phyloP scores from a whole-genome alignment of 2,888 invertebrate species.

The Cephus sareptanus region DNA sequence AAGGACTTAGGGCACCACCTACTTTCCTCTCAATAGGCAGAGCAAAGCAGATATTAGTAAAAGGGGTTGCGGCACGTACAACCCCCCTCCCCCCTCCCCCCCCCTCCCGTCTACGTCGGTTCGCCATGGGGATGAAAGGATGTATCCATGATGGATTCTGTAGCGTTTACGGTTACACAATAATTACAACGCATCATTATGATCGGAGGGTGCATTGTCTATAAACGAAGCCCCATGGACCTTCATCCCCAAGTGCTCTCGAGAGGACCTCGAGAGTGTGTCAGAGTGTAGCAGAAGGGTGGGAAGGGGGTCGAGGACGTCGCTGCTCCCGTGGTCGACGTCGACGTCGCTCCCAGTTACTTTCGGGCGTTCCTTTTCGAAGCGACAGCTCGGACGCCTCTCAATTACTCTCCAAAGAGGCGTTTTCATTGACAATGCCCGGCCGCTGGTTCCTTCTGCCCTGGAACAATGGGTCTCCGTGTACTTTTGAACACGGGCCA shows the following conservation, averaged over 20 bases:
- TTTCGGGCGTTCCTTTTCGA: neutral
- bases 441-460: constrained; percentile 6
- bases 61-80: neutral
- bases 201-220: constrained; percentile 7
- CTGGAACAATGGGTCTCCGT: neutral
- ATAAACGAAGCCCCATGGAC: neutral
- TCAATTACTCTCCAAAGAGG: constrained; percentile 9
- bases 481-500: neutral
- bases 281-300: neutral
- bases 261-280: neutral
- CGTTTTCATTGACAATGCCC: constrained; percentile 18
- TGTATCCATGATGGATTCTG: neutral
- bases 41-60: constrained; percentile 12
- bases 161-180: constrained; percentile 7
- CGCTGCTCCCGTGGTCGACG: too few relatives aligned
- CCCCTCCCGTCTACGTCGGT: neutral
- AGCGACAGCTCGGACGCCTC: constrained; percentile 3
- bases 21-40: constrained; percentile 17
- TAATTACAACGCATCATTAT: constrained; percentile 7
- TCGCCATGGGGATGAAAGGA: neutral
- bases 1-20: constrained; percentile 24
- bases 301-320: too few relatives aligned
- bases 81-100: too few relatives aligned
- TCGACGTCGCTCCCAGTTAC: neutral
- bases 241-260: constrained; percentile 1